A percentile compares a stretch with the other conserved stretches of the same genome.
phyloP scores from a whole-genome alignment of 2,888 invertebrate species.

The Latrodectus hesperus region DNA sequence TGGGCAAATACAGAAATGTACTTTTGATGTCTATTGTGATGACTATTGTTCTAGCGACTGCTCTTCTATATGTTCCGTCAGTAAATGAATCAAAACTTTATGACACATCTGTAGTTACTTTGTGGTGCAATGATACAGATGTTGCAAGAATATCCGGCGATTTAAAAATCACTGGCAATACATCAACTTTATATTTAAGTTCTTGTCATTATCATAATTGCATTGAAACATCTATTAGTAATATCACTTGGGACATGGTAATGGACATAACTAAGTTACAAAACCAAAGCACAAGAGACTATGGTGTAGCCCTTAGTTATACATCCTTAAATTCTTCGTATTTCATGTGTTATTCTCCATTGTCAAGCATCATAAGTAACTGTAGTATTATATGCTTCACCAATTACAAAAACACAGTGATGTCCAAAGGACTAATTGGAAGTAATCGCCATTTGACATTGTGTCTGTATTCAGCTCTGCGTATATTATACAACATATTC shows the following conservation, averaged over 20 bases:
- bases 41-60: conserved; percentile 86
- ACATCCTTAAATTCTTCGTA: neutral
- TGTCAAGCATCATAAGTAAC: neutral
- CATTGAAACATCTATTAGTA: neutral
- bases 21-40: conserved; percentile 85
- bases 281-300: neutral
- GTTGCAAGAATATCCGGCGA: neutral
- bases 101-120: neutral
- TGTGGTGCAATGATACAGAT: neutral
- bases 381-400: conserved; percentile 40
- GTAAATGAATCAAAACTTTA: neutral
- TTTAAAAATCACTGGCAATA: neutral
- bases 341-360: neutral
- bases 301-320: neutral
- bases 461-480: conserved; percentile 86
- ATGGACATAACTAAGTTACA: neutral
- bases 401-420: neutral
- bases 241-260: conserved; percentile 1
- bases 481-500: conserved; percentile 87
- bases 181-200: neutral
- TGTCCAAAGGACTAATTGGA: neutral
- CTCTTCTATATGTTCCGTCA: conserved; percentile 79
- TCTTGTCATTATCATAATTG: conserved; percentile 1
- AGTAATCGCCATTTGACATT: conserved; percentile 78
- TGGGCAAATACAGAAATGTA: conserved; percentile 88